Evolutionary conservation across 2,888 invertebrate genomes (phyloP), one percentile per base, ranked within the genome.

Genomic region (Siphlonurus alternatus): DNA sequence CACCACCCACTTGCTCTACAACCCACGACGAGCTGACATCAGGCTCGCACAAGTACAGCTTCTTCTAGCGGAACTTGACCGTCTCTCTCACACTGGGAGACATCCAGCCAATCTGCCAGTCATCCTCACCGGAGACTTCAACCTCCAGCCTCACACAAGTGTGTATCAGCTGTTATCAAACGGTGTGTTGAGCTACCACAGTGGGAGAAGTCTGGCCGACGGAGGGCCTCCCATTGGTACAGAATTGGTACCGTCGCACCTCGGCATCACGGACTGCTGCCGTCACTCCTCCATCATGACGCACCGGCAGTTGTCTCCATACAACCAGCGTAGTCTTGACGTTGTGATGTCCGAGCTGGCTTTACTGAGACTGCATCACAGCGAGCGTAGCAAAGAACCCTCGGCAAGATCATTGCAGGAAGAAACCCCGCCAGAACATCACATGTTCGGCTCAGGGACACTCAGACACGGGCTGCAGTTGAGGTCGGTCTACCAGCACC

Each of bases 1-100:
- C 2, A 98, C 93, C 15, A 98, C 98, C 0, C 99, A 99, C 76
- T 79, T 99, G 60, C 78, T 98, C 10, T 99, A 89, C 75, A 98
- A 98, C 79, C 94, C 93, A 0, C 84, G 78, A 69, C 79, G 98
- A 53, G 85, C 89, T 22, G 97, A 98, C 74, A 85, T 97, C 0
- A 84, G 95, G 69, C 78, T 97, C 25, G 94, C 91, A 0, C 98
- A 99, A 76, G 24, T 62, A 2, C 87, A 89, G 71, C 74, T 92
- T 51, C 77, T 99, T 7, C 76, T 99, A 15, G 85, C 91, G 0
- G 92, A 94, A 75, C 78, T 99, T 2, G 90, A 93, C 69, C 79
- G 87, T 69, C 81, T 92, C 68, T 62, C 62, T 19, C 60, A 64
- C 61, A 51, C 53, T 51, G 10, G 53, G 10, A 10, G n/a, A 15